Evolutionary conservation across 2,113 vertebrate species (phyloP).

Genomic region (Oncorhynchus kisutch): DNA sequence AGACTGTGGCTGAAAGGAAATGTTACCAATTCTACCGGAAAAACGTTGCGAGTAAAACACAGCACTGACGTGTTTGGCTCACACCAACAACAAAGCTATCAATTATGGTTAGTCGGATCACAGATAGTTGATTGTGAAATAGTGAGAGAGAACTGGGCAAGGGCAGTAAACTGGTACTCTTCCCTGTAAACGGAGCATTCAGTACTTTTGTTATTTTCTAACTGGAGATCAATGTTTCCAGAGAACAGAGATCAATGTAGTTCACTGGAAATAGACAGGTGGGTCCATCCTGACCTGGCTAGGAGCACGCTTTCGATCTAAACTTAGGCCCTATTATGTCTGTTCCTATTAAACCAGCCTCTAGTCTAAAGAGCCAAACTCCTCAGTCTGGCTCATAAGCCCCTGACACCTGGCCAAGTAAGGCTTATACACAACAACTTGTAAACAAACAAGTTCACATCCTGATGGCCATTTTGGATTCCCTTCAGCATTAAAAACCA

Average conservation of each 20-base stretch:
- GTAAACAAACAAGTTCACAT: constrained; percentile 1
- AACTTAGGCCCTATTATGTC: not conserved
- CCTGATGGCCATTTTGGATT: constrained; percentile 1
- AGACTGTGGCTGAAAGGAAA: too few relatives aligned
- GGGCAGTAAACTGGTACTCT: constrained; percentile 3
- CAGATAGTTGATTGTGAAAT: not conserved
- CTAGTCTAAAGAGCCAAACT: too few relatives aligned
- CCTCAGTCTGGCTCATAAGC: not conserved
- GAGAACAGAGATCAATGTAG: constrained; percentile 34
- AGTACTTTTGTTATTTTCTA: constrained; percentile 27
- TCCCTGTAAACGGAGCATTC: constrained; percentile 13
- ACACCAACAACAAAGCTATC: not conserved
- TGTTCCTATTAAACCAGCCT: constrained; percentile 2
- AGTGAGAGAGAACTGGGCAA: not conserved
- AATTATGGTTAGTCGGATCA: not conserved
- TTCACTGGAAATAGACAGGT: constrained; percentile 25
- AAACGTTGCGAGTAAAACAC: too few relatives aligned
- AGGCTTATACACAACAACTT: not conserved
- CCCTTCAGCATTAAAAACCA: not conserved
- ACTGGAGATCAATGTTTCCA: constrained; percentile 34
- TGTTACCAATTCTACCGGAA: too few relatives aligned
- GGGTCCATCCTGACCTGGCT: constrained; percentile 2
- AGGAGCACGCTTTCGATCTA: not conserved
- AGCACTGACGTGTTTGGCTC: not conserved
- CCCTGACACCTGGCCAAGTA: not conserved